phyloP scores from a whole-genome alignment of 1,140 invertebrate genomes.

The Pomacea maculata region DNA sequence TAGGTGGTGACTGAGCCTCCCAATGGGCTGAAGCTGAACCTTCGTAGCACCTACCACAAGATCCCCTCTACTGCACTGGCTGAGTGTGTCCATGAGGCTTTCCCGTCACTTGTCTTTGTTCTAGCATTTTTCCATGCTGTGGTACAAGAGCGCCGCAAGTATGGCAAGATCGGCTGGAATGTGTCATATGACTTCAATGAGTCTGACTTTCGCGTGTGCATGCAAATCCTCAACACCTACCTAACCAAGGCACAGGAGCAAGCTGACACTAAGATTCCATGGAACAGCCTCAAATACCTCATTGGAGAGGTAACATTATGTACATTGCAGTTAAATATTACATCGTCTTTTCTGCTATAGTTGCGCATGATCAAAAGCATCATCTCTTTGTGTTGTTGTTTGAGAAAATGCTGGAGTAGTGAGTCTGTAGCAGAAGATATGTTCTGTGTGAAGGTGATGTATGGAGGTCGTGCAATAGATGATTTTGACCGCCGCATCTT shows the following conservation, averaged over 20 bases:
- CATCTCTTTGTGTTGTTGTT: neutral
- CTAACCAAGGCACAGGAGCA: constrained; percentile 74
- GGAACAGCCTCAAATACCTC: constrained; percentile 89
- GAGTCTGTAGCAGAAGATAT: constrained; percentile 2
- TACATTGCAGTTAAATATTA: neutral
- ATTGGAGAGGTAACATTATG: constrained; percentile 80
- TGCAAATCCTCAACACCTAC: constrained; percentile 84
- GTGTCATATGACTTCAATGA: constrained; percentile 92
- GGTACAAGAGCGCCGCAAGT: constrained; percentile 87
- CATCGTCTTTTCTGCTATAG: neutral
- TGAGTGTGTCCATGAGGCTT: constrained; percentile 77
- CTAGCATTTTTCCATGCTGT: constrained; percentile 91
- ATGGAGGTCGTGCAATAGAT: constrained; percentile 90
- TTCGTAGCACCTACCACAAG: constrained; percentile 89
- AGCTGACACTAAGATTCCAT: constrained; percentile 77
- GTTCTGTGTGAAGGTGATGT: constrained; percentile 78
- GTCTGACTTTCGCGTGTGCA: constrained; percentile 88
- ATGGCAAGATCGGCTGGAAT: constrained; percentile 94
- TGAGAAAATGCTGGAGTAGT: neutral
- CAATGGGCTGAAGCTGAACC: constrained; percentile 87
- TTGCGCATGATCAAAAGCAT: no score
- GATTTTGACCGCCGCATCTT: constrained; percentile 87
- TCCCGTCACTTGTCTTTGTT: constrained; percentile 82
- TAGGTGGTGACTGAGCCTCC: constrained; percentile 89
- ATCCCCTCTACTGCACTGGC: constrained; percentile 77